Conservation (phyloP, 2,888 invertebrate genomes). For the Temnothorax rugatulus region DNA sequence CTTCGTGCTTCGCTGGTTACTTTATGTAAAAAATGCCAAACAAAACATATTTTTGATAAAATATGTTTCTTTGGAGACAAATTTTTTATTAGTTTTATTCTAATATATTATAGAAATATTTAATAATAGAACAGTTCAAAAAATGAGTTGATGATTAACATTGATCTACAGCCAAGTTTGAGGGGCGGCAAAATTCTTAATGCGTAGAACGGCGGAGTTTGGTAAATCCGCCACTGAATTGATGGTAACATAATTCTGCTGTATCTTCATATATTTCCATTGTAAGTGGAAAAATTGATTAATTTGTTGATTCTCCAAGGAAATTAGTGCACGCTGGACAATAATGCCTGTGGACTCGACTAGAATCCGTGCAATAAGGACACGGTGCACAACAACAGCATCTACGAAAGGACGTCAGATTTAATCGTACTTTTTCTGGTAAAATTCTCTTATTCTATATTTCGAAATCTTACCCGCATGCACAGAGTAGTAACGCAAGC, state of each 20-base stretch:
- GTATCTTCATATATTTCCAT: neutral
- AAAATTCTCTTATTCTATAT: neutral
- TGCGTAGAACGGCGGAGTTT: neutral
- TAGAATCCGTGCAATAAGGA: too few species aligned
- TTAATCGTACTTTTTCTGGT: neutral
- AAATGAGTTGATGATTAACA: too few species aligned
- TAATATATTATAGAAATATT: too few species aligned
- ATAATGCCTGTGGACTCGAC: too few species aligned
- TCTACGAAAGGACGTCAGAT: slow-evolving; percentile 75
- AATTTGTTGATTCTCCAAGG: slow-evolving; percentile 83
- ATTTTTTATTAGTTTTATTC: too few species aligned
- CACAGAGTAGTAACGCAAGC: slow-evolving; percentile 86
- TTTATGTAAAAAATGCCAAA: too few species aligned
- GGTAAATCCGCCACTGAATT: neutral
- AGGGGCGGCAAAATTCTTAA: too few species aligned
- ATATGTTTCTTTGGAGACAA: too few species aligned
- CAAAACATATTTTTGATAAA: too few species aligned
- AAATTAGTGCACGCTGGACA: slow-evolving; percentile 71
- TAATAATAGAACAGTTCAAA: too few species aligned
- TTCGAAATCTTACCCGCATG: slow-evolving; percentile 83
- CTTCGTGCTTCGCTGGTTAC: too few species aligned
- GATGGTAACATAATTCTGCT: neutral
- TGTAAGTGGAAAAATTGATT: slow-evolving; percentile 17
- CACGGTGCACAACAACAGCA: slow-evolving; percentile 83
- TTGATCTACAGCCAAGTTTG: too few species aligned